Conservation (phyloP, 2,888 invertebrate species). For the Clostera curtula region DNA sequence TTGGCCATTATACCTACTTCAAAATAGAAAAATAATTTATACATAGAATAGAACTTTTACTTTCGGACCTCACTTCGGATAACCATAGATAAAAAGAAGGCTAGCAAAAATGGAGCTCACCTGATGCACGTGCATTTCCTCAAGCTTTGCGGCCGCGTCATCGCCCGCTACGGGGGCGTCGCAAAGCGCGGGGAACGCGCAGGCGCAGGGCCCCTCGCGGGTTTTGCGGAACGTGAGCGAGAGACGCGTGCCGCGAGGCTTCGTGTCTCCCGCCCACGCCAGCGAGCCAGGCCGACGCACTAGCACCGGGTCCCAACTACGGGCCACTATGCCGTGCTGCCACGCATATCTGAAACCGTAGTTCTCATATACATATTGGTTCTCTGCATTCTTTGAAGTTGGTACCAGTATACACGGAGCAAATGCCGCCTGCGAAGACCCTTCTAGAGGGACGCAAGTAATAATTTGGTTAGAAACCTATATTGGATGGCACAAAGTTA, state of each 20-base stretch:
- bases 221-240: constrained; percentile 91
- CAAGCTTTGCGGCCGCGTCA: constrained; percentile 77
- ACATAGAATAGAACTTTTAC: no score
- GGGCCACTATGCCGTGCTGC: constrained; percentile 91
- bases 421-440: no score
- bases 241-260: constrained; percentile 65
- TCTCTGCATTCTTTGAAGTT: no score
- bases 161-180: constrained; percentile 70
- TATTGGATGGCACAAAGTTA: no score
- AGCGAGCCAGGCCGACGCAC: constrained; percentile 45
- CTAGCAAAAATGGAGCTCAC: constrained; percentile 32
- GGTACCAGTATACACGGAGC: no score
- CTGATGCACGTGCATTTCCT: constrained; percentile 85
- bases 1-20: no score
- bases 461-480: no score
- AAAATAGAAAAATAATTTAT: no score
- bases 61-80: no score
- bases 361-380: no score
- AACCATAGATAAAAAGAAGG: not conserved
- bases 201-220: constrained; percentile 73
- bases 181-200: constrained; percentile 78
- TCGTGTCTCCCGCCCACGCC: constrained; percentile 35
- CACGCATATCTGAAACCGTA: constrained; percentile 83
- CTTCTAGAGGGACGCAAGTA: no score
- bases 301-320: constrained; percentile 81